Conservation (phyloP, 2,113 vertebrate species). For the Grammomys dolichurus region DNA sequence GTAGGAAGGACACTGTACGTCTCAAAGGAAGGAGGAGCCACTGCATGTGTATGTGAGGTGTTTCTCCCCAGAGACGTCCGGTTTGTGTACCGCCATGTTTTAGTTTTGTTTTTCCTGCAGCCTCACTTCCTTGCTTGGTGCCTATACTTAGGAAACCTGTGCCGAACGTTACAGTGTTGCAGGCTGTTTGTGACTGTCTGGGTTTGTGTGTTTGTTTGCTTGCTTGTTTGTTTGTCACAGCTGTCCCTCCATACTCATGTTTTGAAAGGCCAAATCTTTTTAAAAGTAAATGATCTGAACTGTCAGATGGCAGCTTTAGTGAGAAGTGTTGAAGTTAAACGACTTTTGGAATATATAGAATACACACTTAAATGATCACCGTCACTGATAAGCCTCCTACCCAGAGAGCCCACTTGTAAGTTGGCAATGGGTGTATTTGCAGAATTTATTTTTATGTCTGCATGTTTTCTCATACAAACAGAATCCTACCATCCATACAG, state of each 20-base stretch:
- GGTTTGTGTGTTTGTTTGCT: background rate
- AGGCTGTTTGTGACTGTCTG: background rate
- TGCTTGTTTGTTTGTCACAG: background rate
- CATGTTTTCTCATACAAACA: background rate
- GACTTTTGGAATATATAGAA: background rate
- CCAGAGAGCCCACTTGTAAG: background rate
- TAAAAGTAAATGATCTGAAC: conserved; percentile 9
- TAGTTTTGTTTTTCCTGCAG: background rate
- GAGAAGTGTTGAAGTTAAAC: conserved; percentile 33
- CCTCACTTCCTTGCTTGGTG: background rate
- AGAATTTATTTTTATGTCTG: background rate
- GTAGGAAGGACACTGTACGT: background rate
- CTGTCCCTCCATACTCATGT: background rate
- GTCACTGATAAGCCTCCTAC: background rate
- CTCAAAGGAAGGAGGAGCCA: conserved; percentile 11
- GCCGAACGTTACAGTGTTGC: background rate
- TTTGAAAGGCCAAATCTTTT: background rate
- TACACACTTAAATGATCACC: background rate
- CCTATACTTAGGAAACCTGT: background rate
- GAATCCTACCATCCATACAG: background rate
- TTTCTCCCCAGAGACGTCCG: background rate
- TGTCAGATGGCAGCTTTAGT: background rate
- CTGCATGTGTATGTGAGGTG: background rate
- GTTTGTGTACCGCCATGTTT: background rate
- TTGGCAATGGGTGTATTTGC: background rate